phyloP scores from a whole-genome alignment of 2,888 invertebrate species.

The Entomobrya proxima region DNA sequence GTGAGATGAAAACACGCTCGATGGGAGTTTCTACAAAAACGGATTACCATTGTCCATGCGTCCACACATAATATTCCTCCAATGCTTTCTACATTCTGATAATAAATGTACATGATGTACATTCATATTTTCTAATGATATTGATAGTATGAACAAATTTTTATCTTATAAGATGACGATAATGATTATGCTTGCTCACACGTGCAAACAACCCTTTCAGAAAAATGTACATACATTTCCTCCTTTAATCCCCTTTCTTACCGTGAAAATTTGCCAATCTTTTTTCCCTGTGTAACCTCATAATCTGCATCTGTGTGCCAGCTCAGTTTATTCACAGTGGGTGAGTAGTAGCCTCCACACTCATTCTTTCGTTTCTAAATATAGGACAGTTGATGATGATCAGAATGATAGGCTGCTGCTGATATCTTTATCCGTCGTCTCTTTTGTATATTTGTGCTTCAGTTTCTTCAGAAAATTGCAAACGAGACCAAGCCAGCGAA shows the following conservation, averaged over 20 bases:
- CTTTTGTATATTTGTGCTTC: not conserved
- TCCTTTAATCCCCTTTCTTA: not conserved
- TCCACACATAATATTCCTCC: not conserved
- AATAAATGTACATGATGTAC: not conserved
- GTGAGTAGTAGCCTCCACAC: not conserved
- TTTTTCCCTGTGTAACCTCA: not conserved
- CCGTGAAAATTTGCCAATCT: conserved; percentile 1
- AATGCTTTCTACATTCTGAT: not conserved
- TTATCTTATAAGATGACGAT: not conserved
- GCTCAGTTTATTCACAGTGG: too few relatives aligned
- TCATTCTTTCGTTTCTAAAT: not conserved
- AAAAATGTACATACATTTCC: not conserved
- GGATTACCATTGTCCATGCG: too few relatives aligned
- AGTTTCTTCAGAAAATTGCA: not conserved
- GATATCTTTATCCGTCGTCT: not conserved
- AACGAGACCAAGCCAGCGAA: not conserved
- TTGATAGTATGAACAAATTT: too few relatives aligned
- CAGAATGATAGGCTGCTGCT: not conserved
- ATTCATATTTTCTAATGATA: not conserved
- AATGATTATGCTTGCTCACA: not conserved
- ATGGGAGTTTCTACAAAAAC: too few relatives aligned
- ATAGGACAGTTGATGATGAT: not conserved
- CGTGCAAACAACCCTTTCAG: not conserved
- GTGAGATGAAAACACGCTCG: too few relatives aligned
- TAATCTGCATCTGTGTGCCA: not conserved